Conservation (phyloP, 1,140 invertebrate genomes). For the Laupala kohalensis region DNA sequence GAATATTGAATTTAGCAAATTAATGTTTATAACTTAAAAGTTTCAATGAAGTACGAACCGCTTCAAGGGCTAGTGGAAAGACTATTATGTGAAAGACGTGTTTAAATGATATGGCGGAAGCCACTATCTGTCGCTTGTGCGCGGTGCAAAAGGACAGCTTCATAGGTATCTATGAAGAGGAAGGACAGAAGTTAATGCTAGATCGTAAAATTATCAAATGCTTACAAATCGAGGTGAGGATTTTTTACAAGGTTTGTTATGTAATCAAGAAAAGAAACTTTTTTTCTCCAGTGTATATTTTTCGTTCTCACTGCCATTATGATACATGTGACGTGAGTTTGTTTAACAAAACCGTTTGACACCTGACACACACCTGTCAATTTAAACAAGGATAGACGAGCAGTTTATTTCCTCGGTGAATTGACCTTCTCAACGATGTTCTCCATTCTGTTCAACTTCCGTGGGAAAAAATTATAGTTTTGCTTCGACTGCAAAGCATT, state of each 20-base stretch:
- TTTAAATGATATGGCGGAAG: conserved; percentile 23
- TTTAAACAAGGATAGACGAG: too few species aligned
- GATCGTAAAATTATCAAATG: conserved; percentile 33
- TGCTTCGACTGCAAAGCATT: too few species aligned
- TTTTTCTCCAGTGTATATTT: not conserved
- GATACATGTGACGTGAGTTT: not conserved
- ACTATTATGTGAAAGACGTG: not conserved
- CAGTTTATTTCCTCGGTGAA: too few species aligned
- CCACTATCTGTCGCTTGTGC: conserved; percentile 36
- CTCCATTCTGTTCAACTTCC: too few species aligned
- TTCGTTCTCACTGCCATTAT: not conserved
- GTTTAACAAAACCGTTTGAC: not conserved
- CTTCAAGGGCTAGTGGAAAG: not conserved
- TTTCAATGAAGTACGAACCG: not conserved
- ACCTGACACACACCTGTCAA: too few species aligned
- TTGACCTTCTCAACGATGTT: too few species aligned
- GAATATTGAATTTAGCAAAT: not conserved
- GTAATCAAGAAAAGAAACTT: not conserved
- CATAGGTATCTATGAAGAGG: conserved; percentile 32
- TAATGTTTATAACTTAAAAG: not conserved
- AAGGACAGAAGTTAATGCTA: conserved; percentile 30
- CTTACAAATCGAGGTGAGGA: conserved; percentile 32
- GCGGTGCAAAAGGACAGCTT: conserved; percentile 30
- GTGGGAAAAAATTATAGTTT: too few species aligned
- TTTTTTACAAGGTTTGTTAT: not conserved